Conservation (phyloP, 2,113 vertebrate genomes). For the Caloenas nicobarica region DNA sequence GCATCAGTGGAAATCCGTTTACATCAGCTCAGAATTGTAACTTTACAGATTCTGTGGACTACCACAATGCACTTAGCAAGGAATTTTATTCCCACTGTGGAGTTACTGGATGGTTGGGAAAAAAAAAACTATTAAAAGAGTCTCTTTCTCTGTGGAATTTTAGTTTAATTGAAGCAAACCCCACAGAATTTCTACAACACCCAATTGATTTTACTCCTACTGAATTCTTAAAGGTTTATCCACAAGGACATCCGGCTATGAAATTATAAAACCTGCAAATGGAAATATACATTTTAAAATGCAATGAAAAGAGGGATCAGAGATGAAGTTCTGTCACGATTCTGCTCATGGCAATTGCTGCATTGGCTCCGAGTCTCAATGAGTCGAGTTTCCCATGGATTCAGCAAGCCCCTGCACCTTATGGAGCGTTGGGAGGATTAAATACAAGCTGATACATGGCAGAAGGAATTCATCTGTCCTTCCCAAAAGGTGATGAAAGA, state of each 20-base stretch:
- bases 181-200: background rate
- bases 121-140: background rate
- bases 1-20: background rate
- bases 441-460: background rate
- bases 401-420: background rate
- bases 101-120: background rate
- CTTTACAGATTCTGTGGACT: background rate
- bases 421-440: background rate
- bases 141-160: background rate
- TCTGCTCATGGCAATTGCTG: background rate
- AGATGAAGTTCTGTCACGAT: background rate
- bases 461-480: background rate
- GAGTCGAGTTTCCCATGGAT: background rate
- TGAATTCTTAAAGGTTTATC: background rate
- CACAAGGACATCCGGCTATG: background rate
- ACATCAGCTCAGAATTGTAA: background rate
- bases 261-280: background rate
- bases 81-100: background rate
- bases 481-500: background rate
- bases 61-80: background rate
- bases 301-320: background rate
- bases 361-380: fast-evolving
- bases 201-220: background rate
- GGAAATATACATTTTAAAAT: background rate
- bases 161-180: background rate